phyloP scores from a whole-genome alignment of 2,797 vertebrate species.

The Melanotaenia pygmaea region DNA sequence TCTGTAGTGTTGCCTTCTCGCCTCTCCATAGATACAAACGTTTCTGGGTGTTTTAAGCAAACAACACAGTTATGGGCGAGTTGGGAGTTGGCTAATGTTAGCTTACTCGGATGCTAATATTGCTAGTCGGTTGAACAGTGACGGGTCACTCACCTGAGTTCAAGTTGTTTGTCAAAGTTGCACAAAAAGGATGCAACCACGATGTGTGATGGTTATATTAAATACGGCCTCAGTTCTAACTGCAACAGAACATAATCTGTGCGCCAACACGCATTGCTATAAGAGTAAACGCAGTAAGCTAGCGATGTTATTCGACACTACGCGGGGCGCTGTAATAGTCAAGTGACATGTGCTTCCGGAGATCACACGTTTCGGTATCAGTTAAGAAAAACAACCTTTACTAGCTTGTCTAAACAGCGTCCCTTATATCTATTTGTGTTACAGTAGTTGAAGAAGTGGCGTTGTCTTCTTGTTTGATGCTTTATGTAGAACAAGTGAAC shows the following conservation, averaged over 20 bases:
- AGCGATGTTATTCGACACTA: conserved; percentile 29
- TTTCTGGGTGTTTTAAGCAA: conserved; percentile 6
- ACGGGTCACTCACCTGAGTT: conserved; percentile 51
- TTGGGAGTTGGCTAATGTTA: conserved; percentile 64
- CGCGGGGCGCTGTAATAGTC: conserved; percentile 55
- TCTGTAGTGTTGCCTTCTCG: fast-evolving
- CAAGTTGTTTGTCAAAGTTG: conserved; percentile 34
- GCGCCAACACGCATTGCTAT: not conserved
- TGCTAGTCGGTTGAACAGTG: conserved; percentile 50
- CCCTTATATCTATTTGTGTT: not conserved
- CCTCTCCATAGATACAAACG: not conserved
- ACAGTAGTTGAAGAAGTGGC: not conserved
- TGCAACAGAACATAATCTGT: fast-evolving
- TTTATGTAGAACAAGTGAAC: conserved; percentile 1
- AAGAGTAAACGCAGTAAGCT: conserved; percentile 58
- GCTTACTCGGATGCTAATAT: conserved; percentile 66
- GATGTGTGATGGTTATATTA: not conserved
- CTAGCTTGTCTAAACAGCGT: not conserved
- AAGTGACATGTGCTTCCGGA: conserved; percentile 80
- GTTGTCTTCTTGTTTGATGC: not conserved
- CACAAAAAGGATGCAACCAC: fast-evolving
- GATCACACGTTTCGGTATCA: conserved; percentile 65
- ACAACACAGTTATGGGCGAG: conserved; percentile 45
- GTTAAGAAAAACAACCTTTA: conserved; percentile 35
- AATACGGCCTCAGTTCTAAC: fast-evolving